phyloP scores from a whole-genome alignment of 2,888 invertebrate genomes.

The Augiades crinisus region DNA sequence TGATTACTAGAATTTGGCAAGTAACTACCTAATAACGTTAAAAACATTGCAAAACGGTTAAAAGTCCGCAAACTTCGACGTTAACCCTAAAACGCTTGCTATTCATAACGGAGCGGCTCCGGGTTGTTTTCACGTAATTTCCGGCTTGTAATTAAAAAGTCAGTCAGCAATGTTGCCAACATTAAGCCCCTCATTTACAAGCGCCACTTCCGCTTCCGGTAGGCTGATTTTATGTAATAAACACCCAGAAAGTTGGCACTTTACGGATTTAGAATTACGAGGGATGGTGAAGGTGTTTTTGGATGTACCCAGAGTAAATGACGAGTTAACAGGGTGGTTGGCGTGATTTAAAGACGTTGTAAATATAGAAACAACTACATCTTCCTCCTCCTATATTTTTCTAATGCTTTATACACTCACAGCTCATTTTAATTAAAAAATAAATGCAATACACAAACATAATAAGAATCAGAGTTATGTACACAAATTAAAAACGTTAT shows the following conservation, averaged over 20 bases:
- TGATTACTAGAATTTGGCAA: too few species aligned
- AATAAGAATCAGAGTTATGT: too few species aligned
- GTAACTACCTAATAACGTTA: not conserved
- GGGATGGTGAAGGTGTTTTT: slow-evolving; percentile 17
- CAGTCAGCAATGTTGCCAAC: slow-evolving; percentile 62
- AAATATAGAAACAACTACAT: too few species aligned
- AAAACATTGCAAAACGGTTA: slow-evolving; percentile 1
- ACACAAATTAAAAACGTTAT: too few species aligned
- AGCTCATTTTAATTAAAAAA: too few species aligned
- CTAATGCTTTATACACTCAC: too few species aligned
- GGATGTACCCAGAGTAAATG: slow-evolving; percentile 6
- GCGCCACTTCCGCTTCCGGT: slow-evolving; percentile 35
- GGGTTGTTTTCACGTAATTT: slow-evolving; percentile 73
- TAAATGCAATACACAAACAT: too few species aligned
- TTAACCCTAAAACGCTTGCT: slow-evolving; percentile 40
- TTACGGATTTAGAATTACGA: slow-evolving; percentile 24
- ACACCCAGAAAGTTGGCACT: slow-evolving; percentile 34
- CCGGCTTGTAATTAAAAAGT: slow-evolving; percentile 75
- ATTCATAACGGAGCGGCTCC: slow-evolving; percentile 52
- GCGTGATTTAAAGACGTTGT: not conserved
- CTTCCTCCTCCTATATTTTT: too few species aligned
- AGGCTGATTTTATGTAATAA: slow-evolving; percentile 39
- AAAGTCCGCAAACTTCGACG: slow-evolving; percentile 1
- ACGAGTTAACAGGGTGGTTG: not conserved
- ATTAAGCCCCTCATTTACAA: slow-evolving; percentile 73